phyloP scores from a whole-genome alignment of 1,140 invertebrate genomes.

The Helicoverpa armigera region DNA sequence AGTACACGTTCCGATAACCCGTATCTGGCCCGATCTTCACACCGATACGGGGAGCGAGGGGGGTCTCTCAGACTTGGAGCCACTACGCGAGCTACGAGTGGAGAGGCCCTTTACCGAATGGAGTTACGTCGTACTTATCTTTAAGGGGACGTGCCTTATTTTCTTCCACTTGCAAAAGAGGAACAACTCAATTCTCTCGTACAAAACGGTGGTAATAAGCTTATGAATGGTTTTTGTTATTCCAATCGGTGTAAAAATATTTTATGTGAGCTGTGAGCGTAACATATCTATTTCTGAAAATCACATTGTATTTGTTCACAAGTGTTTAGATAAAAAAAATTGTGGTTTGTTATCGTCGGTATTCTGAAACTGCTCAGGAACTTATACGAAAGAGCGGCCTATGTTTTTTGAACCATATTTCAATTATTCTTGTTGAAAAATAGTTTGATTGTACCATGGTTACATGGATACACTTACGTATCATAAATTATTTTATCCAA shows the following conservation, averaged over 20 bases:
- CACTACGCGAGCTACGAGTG: slow-evolving; percentile 71
- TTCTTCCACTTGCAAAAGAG: slow-evolving; percentile 71
- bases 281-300: not conserved
- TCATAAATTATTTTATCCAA: too few relatives aligned
- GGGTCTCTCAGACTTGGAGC: slow-evolving; percentile 73
- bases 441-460: too few relatives aligned
- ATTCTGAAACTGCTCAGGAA: too few relatives aligned
- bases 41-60: slow-evolving; percentile 67
- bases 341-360: too few relatives aligned
- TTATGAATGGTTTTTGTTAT: slow-evolving; percentile 61
- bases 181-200: slow-evolving; percentile 72
- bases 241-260: slow-evolving; percentile 51
- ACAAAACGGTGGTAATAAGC: slow-evolving; percentile 70
- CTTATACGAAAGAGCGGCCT: too few relatives aligned
- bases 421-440: too few relatives aligned
- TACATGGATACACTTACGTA: too few relatives aligned
- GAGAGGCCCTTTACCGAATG: slow-evolving; percentile 84
- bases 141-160: slow-evolving; percentile 83
- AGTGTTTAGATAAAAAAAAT: not conserved
- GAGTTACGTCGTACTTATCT: slow-evolving; percentile 84
- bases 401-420: too few relatives aligned
- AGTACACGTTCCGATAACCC: slow-evolving; percentile 66
- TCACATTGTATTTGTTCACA: not conserved
- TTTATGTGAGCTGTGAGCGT: slow-evolving; percentile 20
- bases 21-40: slow-evolving; percentile 69